These are phyloP conservation scores for Gymnoscelis rufifasciata DNA, from an alignment of 2,888 invertebrate species.

Conservation along the genomic window DNA sequence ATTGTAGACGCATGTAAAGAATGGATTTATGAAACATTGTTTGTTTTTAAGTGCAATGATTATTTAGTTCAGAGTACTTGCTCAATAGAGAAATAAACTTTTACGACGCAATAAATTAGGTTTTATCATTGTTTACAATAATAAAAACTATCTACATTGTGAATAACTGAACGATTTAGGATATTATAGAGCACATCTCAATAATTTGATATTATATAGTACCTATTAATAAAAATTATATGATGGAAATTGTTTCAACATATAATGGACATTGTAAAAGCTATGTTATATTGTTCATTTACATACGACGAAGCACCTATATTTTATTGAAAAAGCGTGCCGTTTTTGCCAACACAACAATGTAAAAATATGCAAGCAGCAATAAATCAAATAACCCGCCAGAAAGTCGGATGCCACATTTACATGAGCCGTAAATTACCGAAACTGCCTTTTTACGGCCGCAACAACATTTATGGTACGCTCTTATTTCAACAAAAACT, in stretches of 20 bases:
- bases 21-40: conserved; percentile 4
- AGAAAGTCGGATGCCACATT: conserved; percentile 57
- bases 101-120: background rate
- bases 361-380: conserved; percentile 42
- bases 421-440: conserved; percentile 69
- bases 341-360: conserved; percentile 27
- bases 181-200: too few species aligned
- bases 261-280: too few species aligned
- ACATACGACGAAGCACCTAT: background rate
- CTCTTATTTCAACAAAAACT: conserved; percentile 71
- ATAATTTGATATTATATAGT: too few species aligned
- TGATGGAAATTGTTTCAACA: too few species aligned
- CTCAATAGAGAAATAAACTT: conserved; percentile 1
- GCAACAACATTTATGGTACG: conserved; percentile 68
- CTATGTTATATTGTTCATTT: background rate
- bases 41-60: background rate
- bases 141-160: background rate
- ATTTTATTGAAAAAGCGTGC: background rate
- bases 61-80: background rate
- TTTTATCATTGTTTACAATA: conserved; percentile 2
- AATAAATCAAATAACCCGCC: conserved; percentile 56
- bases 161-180: background rate
- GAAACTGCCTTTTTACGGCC: conserved; percentile 71
- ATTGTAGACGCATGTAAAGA: conserved; percentile 10
- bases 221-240: too few species aligned